A percentile compares a stretch with the other conserved stretches of the same genome.
Conservation (phyloP, 2,113 vertebrate genomes). For the Tachuris rubrigastra region DNA sequence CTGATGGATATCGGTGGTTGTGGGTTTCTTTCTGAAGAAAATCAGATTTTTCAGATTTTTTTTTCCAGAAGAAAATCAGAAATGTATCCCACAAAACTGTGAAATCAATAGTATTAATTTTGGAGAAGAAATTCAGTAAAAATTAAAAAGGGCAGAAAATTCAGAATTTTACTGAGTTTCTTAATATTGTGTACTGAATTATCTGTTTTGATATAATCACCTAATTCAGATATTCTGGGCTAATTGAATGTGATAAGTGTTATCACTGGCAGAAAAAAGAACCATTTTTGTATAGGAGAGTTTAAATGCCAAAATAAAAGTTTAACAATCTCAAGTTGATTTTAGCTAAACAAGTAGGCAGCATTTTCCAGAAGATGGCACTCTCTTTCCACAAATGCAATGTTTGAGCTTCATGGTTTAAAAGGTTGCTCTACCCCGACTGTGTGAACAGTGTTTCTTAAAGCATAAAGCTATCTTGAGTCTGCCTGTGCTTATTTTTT, state of each 20-base stretch:
- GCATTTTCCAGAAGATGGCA: slow-evolving; percentile 72
- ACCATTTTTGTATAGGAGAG: background rate
- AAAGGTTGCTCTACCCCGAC: background rate
- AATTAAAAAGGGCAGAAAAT: background rate
- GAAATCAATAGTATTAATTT: background rate
- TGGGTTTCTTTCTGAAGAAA: no score
- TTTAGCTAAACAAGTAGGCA: background rate
- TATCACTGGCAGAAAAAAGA: background rate
- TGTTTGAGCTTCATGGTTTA: background rate
- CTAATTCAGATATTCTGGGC: background rate
- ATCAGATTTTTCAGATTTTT: no score
- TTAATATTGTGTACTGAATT: background rate
- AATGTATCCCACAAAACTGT: background rate
- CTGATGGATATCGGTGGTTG: no score
- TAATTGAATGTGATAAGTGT: background rate
- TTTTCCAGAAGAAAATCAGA: background rate
- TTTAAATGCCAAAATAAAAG: background rate
- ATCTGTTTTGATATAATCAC: background rate
- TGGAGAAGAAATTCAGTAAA: background rate
- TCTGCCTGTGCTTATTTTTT: background rate
- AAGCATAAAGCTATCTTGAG: background rate
- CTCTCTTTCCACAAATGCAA: slow-evolving; percentile 26
- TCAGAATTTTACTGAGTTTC: background rate
- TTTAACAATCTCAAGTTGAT: background rate
- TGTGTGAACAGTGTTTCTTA: background rate